Evolutionary conservation across 2,888 invertebrate species (phyloP).

Genomic region (Apantesis nais): DNA sequence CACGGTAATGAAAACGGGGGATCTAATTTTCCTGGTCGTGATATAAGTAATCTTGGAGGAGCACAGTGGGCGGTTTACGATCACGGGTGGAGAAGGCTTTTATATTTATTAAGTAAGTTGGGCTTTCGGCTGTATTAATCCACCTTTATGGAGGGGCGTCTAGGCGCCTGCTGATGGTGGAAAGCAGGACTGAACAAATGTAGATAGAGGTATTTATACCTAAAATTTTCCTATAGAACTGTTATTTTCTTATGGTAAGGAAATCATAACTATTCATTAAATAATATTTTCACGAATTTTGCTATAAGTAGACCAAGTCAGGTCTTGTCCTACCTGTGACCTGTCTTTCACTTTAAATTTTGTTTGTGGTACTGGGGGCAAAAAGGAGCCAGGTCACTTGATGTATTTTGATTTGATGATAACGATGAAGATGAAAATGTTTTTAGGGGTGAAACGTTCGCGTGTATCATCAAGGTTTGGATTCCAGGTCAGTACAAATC

Average conservation of each 20-base stretch:
- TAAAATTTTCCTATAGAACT: background rate
- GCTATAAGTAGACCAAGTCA: background rate
- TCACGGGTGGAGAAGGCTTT: conserved; percentile 82
- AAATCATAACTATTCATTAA: background rate
- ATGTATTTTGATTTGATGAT: too few relatives aligned
- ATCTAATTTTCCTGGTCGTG: conserved; percentile 64
- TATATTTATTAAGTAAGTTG: conserved; percentile 87
- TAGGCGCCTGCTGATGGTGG: conserved; percentile 67
- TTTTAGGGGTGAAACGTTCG: background rate
- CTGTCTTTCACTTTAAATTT: too few relatives aligned
- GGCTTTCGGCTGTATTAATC: conserved; percentile 85
- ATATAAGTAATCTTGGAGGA: conserved; percentile 82
- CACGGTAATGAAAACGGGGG: conserved; percentile 71
- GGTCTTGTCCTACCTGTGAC: background rate
- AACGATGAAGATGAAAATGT: too few relatives aligned
- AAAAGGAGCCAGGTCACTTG: too few relatives aligned
- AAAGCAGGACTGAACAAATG: conserved; percentile 25
- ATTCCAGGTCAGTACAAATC: background rate
- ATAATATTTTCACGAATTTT: background rate
- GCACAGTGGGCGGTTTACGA: conserved; percentile 83
- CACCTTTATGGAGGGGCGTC: conserved; percentile 82
- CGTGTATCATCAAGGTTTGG: background rate
- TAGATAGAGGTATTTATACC: background rate
- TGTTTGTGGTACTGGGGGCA: too few relatives aligned
- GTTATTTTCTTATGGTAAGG: background rate